phyloP scores from a whole-genome alignment of 2,113 vertebrate species.

The Hippoglossus stenolepis region DNA sequence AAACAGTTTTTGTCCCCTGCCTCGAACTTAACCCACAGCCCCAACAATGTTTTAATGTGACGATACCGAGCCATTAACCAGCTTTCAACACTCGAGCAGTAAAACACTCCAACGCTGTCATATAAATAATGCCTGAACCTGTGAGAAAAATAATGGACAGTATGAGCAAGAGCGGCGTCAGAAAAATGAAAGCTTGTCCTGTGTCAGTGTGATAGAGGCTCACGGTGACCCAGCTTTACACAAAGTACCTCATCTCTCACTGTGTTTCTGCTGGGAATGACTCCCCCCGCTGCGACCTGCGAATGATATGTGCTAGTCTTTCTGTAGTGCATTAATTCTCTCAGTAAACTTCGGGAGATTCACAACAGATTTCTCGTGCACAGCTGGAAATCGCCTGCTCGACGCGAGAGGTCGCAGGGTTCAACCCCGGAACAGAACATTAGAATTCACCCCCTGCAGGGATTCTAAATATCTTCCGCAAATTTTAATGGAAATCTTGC shows the following conservation, averaged over 20 bases:
- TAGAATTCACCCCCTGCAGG: neutral
- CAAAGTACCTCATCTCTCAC: neutral
- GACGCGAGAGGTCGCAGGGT: neutral
- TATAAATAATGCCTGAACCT: neutral
- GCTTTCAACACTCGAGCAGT: no score
- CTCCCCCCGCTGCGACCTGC: neutral
- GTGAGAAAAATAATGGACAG: neutral
- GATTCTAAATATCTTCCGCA: neutral
- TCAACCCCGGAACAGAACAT: conserved; percentile 1
- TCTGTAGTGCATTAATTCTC: neutral
- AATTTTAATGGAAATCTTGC: conserved; percentile 28
- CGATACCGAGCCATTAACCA: no score
- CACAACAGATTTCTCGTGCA: conserved; percentile 8
- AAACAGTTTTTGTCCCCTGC: no score
- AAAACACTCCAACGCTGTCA: neutral
- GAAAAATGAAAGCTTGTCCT: neutral
- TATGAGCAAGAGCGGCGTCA: neutral
- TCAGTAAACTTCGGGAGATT: neutral
- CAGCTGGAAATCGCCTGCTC: conserved; percentile 6
- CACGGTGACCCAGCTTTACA: neutral
- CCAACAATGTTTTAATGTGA: no score
- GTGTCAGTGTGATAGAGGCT: neutral
- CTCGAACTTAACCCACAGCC: no score
- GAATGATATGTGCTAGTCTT: neutral
- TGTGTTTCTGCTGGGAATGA: neutral